Conservation (phyloP, 1,140 invertebrate species). For the Cydia amplana region DNA sequence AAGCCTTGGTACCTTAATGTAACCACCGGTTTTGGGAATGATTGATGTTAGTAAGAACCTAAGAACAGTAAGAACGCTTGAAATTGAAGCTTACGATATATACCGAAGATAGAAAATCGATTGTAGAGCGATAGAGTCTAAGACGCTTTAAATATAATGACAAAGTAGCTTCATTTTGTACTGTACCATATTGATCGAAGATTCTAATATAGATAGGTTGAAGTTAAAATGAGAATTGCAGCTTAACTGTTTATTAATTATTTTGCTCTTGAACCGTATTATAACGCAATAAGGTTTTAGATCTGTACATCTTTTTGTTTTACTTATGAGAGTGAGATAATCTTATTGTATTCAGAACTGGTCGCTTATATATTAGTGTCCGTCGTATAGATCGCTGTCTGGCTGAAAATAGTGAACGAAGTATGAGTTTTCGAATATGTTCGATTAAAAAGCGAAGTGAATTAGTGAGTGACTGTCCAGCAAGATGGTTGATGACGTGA, state of each 20-base stretch:
- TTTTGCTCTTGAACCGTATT: not conserved
- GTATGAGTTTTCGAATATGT: no score
- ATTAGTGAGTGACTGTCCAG: no score
- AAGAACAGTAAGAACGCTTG: not conserved
- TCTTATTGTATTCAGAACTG: not conserved
- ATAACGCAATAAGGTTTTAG: not conserved
- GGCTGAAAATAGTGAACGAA: no score
- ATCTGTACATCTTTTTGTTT: not conserved
- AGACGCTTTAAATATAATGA: not conserved
- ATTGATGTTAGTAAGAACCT: not conserved
- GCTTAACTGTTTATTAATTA: not conserved
- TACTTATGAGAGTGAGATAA: no score
- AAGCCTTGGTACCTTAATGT: not conserved
- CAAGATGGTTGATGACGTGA: no score
- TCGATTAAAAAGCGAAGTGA: no score
- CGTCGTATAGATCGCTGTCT: no score
- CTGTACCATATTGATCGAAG: not conserved
- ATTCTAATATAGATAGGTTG: not conserved
- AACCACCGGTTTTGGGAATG: not conserved
- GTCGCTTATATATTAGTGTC: no score
- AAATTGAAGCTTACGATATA: conserved; percentile 2
- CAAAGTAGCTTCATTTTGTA: not conserved
- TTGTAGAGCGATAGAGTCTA: not conserved
- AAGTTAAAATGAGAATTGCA: not conserved
- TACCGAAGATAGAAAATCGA: conserved; percentile 1